phyloP scores from a whole-genome alignment of 2,888 invertebrate genomes.

The Dasysyrphus albostriatus region DNA sequence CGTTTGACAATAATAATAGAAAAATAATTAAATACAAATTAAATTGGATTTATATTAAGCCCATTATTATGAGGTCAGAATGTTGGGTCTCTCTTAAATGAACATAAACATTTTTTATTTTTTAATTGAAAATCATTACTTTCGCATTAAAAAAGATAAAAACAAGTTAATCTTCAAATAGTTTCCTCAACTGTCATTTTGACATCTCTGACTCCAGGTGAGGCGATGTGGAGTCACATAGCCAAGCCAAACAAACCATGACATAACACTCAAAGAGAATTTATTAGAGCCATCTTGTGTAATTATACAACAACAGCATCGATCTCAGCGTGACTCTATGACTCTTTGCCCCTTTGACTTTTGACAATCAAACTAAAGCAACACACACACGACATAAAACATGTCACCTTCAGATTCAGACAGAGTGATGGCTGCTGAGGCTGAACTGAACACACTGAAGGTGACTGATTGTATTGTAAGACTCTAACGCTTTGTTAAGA shows the following conservation, averaged over 20 bases:
- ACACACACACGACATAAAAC: conserved; percentile 19
- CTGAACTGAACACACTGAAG: conserved; percentile 6
- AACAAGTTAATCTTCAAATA: neutral
- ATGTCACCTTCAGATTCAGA: conserved; percentile 36
- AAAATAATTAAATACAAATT: conserved; percentile 26
- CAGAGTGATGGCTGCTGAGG: conserved; percentile 16
- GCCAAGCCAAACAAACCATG: conserved; percentile 22
- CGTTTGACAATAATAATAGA: conserved; percentile 31
- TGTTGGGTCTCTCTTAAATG: neutral
- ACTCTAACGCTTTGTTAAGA: conserved; percentile 18
- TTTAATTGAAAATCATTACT: neutral
- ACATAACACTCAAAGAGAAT: conserved; percentile 49
- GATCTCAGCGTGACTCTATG: conserved; percentile 40
- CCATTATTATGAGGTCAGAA: conserved; percentile 14
- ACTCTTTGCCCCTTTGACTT: conserved; percentile 40
- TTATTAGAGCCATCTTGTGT: conserved; percentile 56
- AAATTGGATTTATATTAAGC: conserved; percentile 26
- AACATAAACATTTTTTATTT: neutral
- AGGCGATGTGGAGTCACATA: neutral
- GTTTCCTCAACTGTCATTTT: conserved; percentile 30
- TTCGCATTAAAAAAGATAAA: neutral
- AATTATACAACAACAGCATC: conserved; percentile 61
- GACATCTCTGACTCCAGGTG: conserved; percentile 4
- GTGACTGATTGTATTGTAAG: conserved; percentile 53
- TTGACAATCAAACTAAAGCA: conserved; percentile 15